Base-by-base conservation (phyloP, 2,113 vertebrate species). In the Panthera tigris region DNA sequence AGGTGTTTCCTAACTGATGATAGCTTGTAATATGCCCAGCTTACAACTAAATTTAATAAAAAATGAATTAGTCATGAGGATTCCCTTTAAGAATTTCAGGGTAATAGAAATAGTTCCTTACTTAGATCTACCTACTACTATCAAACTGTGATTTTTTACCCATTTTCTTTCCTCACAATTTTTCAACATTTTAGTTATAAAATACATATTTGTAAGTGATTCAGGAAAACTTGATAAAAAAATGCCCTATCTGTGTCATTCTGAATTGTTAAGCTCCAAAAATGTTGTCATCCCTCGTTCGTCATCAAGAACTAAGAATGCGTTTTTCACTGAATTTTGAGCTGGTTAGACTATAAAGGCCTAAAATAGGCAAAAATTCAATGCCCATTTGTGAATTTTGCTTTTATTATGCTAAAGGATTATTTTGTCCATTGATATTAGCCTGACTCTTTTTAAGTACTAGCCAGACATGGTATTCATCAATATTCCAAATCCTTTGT, bases 21-120 rank as follows among this genome's bases (percentile, higher is more conserved):
- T 68, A 79, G 79, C 45, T 48, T 93, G 6, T 61, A 80, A 91
- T 33, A 45, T 29, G 5, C 36, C 14, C 39, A 89, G 55, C 4
- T 83, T 91, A 84, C 29, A 57, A 73, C 15, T 52, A 88, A 68
- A 85, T 50, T 39, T 97, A 52, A 88, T 96, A 89, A 74, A 90
- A 76, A 89, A 55, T 83, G n/a, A 89, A 76, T 66, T 78, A 68
- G 8, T 21, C 7, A 31, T 78, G 15, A 95, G 5, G 80, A 66
- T 66, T 89, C 52, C 21, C 41, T 65, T 82, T 89, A n/a, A 95
- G 21, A 55, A 90, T 66, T 66, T 55, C 11, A 65, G 29, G 3
- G 14, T 39, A 71, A 78, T 41, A 39, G 48, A 93, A 90, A 68
- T 33, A 63, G 25, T 69, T 88, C 19, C 50, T 89, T 76, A 63